phyloP scores from a whole-genome alignment of 2,113 vertebrate species.

The Nerophis lumbriciformis region DNA sequence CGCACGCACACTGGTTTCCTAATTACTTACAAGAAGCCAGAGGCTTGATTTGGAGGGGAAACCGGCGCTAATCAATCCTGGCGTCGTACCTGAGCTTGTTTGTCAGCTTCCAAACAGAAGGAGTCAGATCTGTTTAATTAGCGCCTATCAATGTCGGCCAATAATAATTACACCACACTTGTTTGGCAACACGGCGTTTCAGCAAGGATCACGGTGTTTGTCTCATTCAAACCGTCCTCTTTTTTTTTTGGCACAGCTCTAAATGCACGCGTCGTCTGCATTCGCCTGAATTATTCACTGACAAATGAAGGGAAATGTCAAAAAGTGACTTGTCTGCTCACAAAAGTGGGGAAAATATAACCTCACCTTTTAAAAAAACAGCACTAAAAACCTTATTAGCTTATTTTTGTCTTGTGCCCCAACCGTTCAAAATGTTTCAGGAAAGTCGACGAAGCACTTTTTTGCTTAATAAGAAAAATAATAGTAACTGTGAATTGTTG shows the following conservation, averaged over 20 bases:
- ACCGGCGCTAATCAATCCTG: constrained; percentile 47
- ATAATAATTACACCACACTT: background rate
- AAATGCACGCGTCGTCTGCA: background rate
- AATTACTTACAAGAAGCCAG: constrained; percentile 54
- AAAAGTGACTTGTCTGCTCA: background rate
- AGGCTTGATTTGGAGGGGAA: constrained; percentile 48
- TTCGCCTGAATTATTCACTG: background rate
- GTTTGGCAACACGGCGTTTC: background rate
- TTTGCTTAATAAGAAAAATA: too few species aligned
- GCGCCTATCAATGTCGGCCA: constrained; percentile 2
- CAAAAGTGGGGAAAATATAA: constrained; percentile 1
- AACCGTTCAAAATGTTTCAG: too few species aligned
- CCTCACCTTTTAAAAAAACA: background rate
- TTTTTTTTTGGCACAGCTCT: background rate
- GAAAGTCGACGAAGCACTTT: too few species aligned
- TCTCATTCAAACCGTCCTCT: background rate
- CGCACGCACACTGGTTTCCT: constrained; percentile 37
- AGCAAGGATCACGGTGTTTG: background rate
- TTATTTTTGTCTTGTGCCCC: too few species aligned
- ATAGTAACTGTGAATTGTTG: too few species aligned
- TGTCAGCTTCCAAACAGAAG: constrained; percentile 39
- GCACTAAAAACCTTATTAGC: background rate
- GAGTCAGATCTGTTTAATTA: constrained; percentile 25
- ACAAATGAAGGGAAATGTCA: background rate
- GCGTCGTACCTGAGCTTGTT: constrained; percentile 44